These are phyloP conservation scores for Drosophila percnosoma DNA, from an alignment of 2,888 invertebrate genomes.

Conservation along the genomic window DNA sequence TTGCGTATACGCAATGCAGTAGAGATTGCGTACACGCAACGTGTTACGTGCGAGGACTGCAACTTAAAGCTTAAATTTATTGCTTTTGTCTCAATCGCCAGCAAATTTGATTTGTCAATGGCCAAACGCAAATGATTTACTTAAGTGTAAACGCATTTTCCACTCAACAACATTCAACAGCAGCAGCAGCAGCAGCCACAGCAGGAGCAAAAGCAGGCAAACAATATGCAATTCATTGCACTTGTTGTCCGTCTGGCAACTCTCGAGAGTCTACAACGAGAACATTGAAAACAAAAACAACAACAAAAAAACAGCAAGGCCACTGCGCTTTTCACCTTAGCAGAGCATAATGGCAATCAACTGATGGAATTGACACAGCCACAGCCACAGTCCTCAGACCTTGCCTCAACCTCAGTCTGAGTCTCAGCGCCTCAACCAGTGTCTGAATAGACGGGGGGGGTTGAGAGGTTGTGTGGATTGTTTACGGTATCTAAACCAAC, in stretches of 20 bases:
- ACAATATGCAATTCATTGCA: slow-evolving; percentile 58
- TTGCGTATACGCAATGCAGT: slow-evolving; percentile 15
- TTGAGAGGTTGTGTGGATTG: background rate
- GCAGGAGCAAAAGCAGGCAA: slow-evolving; percentile 26
- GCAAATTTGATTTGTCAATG: slow-evolving; percentile 58
- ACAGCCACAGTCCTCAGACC: slow-evolving; percentile 2
- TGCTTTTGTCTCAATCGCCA: slow-evolving; percentile 2
- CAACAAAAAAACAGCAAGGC: slow-evolving; percentile 33
- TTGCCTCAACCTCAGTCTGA: background rate
- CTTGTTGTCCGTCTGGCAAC: slow-evolving; percentile 16
- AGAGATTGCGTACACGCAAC: slow-evolving; percentile 22
- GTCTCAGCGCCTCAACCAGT: slow-evolving; percentile 9
- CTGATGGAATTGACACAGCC: slow-evolving; percentile 68
- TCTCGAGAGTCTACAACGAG: background rate
- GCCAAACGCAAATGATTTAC: slow-evolving; percentile 66
- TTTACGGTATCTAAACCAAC: slow-evolving; percentile 18
- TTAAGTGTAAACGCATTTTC: slow-evolving; percentile 75
- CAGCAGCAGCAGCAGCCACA: background rate
- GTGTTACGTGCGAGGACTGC: slow-evolving; percentile 59
- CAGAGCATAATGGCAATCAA: slow-evolving; percentile 75
- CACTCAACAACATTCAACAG: slow-evolving; percentile 45
- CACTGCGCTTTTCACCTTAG: slow-evolving; percentile 70
- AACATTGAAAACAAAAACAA: slow-evolving; percentile 24
- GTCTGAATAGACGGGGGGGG: slow-evolving; percentile 6
- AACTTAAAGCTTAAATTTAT: background rate